Base-by-base conservation (phyloP, 2,113 vertebrate species). In the Brachyhypopomus occidentalis region DNA sequence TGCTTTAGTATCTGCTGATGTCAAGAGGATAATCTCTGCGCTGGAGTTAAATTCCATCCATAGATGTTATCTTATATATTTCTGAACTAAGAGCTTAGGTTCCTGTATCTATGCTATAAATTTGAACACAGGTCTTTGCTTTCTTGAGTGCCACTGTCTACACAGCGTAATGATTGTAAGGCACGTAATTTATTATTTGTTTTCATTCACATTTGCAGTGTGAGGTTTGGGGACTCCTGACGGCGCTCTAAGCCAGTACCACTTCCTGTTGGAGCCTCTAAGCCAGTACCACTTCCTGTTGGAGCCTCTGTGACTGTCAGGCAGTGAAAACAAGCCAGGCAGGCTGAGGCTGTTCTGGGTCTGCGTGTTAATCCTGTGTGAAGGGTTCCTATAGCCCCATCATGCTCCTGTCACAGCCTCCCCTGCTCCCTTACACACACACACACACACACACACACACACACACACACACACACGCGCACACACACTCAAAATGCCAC, bases 371-470 rank as follows among this genome's bases (percentile, higher is more conserved):
- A 96, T 95, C 94, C 93, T 86, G 92, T 90, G 93, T 93, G 91
- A 95, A 93, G 89, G 67, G 90, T 94, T 96, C 94, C 94, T 92
- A 92, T 91, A 52, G 45, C 94, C 93, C 92, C 93, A 93, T 91
- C 90, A 92, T 95, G 92, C 93, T 92, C 91, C 88, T 86, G 23
- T 87, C 91, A 93, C 92, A 91, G 93, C 63, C 60, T 62, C 92
- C 92, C 0, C 90, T 94, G 94, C 93, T 86, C n/a, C n/a, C n/a
- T n/a, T 36, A 76, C 48, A 62, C 73, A 41, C 72, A 74, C 55
- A 20, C 58, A 72, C 79, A 70, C 73, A 72, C 69, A 73, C 78
- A 72, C 78, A 79, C 67, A 75, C 64, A 69, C 72, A 76, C 48
- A 48, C 30, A 76, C 48, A 62, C 73, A 41, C 72, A 74, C 55